Conservation (phyloP, 2,113 vertebrate genomes). For the Antidorcas marsupialis region DNA sequence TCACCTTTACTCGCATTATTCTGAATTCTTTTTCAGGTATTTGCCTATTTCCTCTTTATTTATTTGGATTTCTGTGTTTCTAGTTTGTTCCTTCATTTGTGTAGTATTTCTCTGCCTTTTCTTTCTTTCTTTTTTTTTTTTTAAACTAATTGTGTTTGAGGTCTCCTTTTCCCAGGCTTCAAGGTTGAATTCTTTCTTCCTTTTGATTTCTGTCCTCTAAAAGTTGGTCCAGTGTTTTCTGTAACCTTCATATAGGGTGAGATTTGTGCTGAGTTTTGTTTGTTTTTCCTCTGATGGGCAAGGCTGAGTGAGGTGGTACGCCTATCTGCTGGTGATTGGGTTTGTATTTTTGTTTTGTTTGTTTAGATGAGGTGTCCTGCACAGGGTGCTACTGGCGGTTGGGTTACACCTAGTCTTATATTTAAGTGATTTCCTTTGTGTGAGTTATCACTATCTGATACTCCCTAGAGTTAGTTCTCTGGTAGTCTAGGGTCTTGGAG, state of each 20-base stretch:
- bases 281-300: neutral
- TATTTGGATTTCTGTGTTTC: neutral
- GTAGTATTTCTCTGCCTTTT: neutral
- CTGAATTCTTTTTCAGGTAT: neutral
- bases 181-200: neutral
- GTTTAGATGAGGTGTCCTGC: neutral
- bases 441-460: neutral
- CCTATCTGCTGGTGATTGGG: neutral
- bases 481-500: neutral
- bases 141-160: neutral
- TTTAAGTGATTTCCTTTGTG: neutral
- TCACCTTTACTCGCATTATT: neutral
- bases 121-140: neutral
- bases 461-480: neutral
- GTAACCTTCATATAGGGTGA: neutral
- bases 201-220: neutral
- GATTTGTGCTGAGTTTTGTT: neutral
- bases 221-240: neutral
- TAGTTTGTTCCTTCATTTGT: neutral
- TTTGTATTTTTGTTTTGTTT: neutral
- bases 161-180: neutral
- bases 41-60: neutral
- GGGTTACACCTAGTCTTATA: neutral
- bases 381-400: neutral
- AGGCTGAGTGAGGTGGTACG: neutral